Evolutionary conservation across 2,888 invertebrate species (phyloP), one percentile per base, ranked within the genome.

Genomic region (Mayetiola destructor): DNA sequence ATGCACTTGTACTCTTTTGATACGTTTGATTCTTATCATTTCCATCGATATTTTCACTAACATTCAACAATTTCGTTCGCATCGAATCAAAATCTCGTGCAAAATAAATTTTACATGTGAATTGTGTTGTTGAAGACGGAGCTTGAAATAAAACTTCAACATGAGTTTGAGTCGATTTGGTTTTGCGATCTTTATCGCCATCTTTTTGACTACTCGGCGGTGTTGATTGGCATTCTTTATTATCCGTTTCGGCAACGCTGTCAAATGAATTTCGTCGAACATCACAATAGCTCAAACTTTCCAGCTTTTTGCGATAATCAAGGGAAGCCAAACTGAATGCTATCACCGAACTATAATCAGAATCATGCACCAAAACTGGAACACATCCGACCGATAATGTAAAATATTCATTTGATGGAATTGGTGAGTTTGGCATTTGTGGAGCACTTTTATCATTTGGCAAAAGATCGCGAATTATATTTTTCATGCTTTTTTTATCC

Each of bases 21-120:
- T 53, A 56, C 12, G 29, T 27, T 1, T 64, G 65, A 56, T 64
- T 65, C 32, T 68, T 68, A 20, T 16, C 56, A 53, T 40, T 29
- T 57, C 48, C 56, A 57, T 55, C n/a, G 36, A 52, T 52, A 48
- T 32, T 29, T 16, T 9, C 12, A 16, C 30, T 8, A 9, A 27
- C 2, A 16, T 30, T 66, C 21, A 70, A 59, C 4, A 66, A 66
- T 54, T 66, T 68, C 1, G 64, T 63, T 0, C 99, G 79, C 58
- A 99, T 76, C 42, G 81, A 76, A 57, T 88, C 84, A 74, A 99
- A 99, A 70, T 93, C 88, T 57, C 88, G 84, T 32, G 95, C 94
- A 75, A 88, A 93, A 74, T 85, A 89, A 62, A 94, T 83, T 63
- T 87, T 82, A 65, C 96, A 96, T 63, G 86, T 87, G 64, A 96